Base-by-base conservation (phyloP, 1,140 invertebrate genomes). In the Gryon sp. region DNA sequence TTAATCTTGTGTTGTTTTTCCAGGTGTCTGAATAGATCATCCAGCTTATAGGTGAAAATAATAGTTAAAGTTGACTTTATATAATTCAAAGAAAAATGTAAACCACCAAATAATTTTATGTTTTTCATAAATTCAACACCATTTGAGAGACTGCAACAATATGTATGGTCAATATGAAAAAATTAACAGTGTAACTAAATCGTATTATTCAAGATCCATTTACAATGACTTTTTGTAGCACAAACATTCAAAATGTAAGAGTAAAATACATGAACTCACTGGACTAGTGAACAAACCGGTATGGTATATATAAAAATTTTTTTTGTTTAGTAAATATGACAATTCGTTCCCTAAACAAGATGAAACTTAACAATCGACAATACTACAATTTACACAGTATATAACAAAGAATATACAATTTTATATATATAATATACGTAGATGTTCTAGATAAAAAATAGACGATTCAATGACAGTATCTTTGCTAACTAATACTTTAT, bases 131-230 rank as follows among this genome's bases (percentile, higher is more conserved):
- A 63, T 75, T 75, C 45, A 38, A 22, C 28, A 26, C 36, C 36
- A 63, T 63, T 73, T 75, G 40, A 20, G 22, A 57, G 36, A 68
- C 72, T 46, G 55, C 62, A 62, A 55, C 53, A 63, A 26, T n/a
- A n/a, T 55, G 62, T 63, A 57, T 57, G 53, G 62, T 68, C 55
- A 62, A 40, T 55, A 75, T 75, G 72, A 75, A 75, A 75, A 75
- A 75, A 68, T 75, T 62, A 75, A 62, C 62, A 68, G 72, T 68
- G 66, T 40, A 68, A 62, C 55, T 34, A 55, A 75, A 62, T n/a
- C 32, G 32, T 38, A 45, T 45, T 22, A 38, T 52, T 75, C 62
- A 60, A 38, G 48, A 32, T 62, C 55, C 46, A 68, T 68, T 53
- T 53, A 66, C 22, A 60, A n/a, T 63, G 45, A n/a, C n/a, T n/a